Conservation (phyloP, 1,140 invertebrate genomes). For the Drosophila rufa region DNA sequence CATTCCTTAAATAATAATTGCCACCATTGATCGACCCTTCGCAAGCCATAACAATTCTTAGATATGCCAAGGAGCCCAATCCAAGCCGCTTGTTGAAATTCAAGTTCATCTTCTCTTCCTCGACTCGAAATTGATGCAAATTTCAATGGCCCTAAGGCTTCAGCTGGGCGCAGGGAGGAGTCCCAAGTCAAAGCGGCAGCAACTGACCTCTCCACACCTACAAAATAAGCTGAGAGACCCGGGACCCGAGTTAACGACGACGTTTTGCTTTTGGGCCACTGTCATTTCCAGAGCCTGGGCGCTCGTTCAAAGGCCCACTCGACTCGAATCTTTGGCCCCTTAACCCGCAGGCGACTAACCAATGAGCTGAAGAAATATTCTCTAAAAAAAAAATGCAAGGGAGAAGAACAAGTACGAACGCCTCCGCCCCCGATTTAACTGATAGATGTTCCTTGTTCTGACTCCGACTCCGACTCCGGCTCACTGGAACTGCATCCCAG, state of each 20-base stretch:
- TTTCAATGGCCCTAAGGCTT: slow-evolving; percentile 33
- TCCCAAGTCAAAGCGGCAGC: slow-evolving; percentile 25
- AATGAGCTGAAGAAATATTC: slow-evolving; percentile 58
- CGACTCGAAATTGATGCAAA: slow-evolving; percentile 58
- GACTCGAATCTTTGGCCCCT: slow-evolving; percentile 33
- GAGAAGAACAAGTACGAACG: neutral
- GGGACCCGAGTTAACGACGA: slow-evolving; percentile 22
- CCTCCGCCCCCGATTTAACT: slow-evolving; percentile 34
- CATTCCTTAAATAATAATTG: slow-evolving; percentile 30
- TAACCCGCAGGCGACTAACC: slow-evolving; percentile 39
- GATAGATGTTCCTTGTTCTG: slow-evolving; percentile 43
- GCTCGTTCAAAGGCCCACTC: slow-evolving; percentile 41
- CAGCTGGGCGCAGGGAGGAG: neutral
- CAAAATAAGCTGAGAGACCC: slow-evolving; percentile 27
- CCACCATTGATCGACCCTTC: slow-evolving; percentile 19
- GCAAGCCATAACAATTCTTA: slow-evolving; percentile 21
- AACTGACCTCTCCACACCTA: slow-evolving; percentile 59
- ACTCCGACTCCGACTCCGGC: slow-evolving; percentile 12
- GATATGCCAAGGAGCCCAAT: slow-evolving; percentile 21
- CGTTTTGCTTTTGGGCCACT: slow-evolving; percentile 58
- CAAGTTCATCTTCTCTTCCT: slow-evolving; percentile 43
- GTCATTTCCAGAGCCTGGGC: slow-evolving; percentile 46
- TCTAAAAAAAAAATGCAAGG: slow-evolving; percentile 1
- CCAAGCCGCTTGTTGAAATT: slow-evolving; percentile 11
- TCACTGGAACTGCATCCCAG: slow-evolving; percentile 43